These are phyloP conservation scores for Aphelinus certus DNA, from an alignment of 1,140 invertebrate genomes.

Conservation along the genomic window DNA sequence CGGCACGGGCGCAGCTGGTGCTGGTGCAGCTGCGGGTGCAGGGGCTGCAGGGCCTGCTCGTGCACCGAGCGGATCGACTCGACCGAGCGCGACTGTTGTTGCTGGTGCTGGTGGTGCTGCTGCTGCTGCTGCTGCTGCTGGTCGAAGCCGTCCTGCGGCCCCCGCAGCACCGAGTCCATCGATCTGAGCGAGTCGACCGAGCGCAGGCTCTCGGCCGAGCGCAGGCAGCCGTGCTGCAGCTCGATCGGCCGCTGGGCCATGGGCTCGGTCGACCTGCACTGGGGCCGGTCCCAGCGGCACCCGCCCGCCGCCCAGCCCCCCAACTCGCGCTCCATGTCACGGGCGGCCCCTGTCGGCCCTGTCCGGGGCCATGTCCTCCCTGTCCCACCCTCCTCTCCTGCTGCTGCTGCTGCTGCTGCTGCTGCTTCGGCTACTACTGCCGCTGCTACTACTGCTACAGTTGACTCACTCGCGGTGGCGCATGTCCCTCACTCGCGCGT, in stretches of 20 bases:
- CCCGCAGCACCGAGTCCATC: conserved; percentile 50
- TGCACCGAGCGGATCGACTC: conserved; percentile 51
- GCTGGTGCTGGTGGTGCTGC: conserved; percentile 31
- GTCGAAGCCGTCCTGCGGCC: conserved; percentile 15
- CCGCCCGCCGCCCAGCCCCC: conserved; percentile 53
- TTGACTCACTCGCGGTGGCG: conserved; percentile 61
- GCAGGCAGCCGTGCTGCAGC: conserved; percentile 50
- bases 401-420: conserved; percentile 5
- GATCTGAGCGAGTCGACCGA: conserved; percentile 64
- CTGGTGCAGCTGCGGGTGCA: conserved; percentile 43
- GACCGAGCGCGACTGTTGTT: conserved; percentile 53
- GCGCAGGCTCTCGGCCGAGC: conserved; percentile 60
- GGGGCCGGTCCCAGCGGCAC: conserved; percentile 60
- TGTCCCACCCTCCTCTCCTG: too few relatives aligned
- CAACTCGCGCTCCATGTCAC: conserved; percentile 46
- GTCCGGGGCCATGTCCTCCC: conserved; percentile 52
- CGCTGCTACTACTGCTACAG: neutral
- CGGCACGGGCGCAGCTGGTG: conserved; percentile 56
- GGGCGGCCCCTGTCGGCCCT: conserved; percentile 45
- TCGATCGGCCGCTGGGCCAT: conserved; percentile 63
- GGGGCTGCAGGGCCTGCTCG: conserved; percentile 42
- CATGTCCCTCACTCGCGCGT: conserved; percentile 46
- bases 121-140: neutral
- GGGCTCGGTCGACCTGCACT: conserved; percentile 62
- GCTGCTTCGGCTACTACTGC: neutral